These are phyloP conservation scores for Acrobasis consociella DNA, from an alignment of 2,888 invertebrate species.

Conservation along the genomic window DNA sequence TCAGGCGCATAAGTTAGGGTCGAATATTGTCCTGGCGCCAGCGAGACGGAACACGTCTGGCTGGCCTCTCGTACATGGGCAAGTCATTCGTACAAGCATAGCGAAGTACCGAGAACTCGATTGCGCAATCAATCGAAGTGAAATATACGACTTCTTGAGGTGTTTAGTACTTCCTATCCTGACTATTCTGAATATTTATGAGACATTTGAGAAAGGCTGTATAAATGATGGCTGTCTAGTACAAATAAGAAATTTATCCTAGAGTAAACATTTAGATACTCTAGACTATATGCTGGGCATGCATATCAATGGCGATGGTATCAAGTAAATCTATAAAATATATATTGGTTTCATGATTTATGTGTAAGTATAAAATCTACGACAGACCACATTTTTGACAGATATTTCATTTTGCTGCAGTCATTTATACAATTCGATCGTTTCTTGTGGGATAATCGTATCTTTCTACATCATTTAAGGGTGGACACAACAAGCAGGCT, in stretches of 20 bases:
- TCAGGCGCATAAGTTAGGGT: constrained; percentile 35
- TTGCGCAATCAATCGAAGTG: constrained; percentile 48
- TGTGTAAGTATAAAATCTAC: too few relatives aligned
- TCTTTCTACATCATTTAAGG: too few relatives aligned
- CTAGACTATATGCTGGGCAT: too few relatives aligned
- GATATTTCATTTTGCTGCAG: too few relatives aligned
- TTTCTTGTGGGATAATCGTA: too few relatives aligned
- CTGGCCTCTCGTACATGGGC: constrained; percentile 33
- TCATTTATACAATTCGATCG: too few relatives aligned
- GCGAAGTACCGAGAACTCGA: constrained; percentile 32
- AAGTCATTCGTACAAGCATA: constrained; percentile 34
- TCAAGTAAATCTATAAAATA: too few relatives aligned
- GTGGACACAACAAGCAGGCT: too few relatives aligned
- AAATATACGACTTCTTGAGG: constrained; percentile 45
- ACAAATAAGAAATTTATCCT: constrained; percentile 2
- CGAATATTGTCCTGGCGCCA: constrained; percentile 40
- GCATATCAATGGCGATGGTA: too few relatives aligned
- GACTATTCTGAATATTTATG: constrained; percentile 55
- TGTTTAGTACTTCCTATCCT: constrained; percentile 45
- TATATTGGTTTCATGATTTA: too few relatives aligned
- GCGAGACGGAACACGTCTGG: constrained; percentile 28
- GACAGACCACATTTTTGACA: too few relatives aligned
- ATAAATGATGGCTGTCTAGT: constrained; percentile 39
- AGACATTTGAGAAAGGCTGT: constrained; percentile 51
- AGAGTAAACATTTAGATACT: too few relatives aligned